Evolutionary conservation across 30 jellyfish, hydroid and myxozoan species (phyloP).

Genomic region (Nemopilema nomurai): DNA sequence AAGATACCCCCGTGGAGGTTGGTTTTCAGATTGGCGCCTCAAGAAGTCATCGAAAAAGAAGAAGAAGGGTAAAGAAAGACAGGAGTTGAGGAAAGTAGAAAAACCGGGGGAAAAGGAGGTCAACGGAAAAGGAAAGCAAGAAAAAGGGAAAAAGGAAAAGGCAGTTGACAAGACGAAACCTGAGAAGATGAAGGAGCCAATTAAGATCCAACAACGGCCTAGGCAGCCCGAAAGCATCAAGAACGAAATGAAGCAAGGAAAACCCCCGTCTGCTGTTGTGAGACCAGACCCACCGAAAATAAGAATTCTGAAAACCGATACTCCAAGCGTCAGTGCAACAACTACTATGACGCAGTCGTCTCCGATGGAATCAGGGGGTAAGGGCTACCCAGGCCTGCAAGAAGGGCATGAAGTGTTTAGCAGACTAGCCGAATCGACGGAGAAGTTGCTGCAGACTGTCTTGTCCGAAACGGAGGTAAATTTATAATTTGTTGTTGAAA

Average conservation of each 20-base stretch:
- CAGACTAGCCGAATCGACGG: slow-evolving; percentile 93
- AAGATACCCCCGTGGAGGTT: slow-evolving; percentile 18
- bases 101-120: slow-evolving; percentile 8
- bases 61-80: slow-evolving; percentile 64
- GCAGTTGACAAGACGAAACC: slow-evolving; percentile 18
- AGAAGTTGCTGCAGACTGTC: slow-evolving; percentile 88
- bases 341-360: slow-evolving; percentile 70
- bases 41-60: slow-evolving; percentile 64
- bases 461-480: slow-evolving; percentile 92
- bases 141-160: slow-evolving; percentile 26
- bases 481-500: too few relatives aligned
- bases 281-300: slow-evolving; percentile 74
- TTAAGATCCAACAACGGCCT: slow-evolving; percentile 68
- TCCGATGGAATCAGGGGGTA: slow-evolving; percentile 62
- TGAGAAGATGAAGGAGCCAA: slow-evolving; percentile 65
- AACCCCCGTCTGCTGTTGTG: slow-evolving; percentile 6
- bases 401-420: slow-evolving; percentile 85
- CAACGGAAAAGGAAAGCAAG: slow-evolving; percentile 7
- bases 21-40: slow-evolving; percentile 43
- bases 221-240: slow-evolving; percentile 36
- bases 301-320: slow-evolving; percentile 61
- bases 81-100: slow-evolving; percentile 14
- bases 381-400: slow-evolving; percentile 61
- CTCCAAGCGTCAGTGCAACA: slow-evolving; percentile 56
- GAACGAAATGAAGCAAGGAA: slow-evolving; percentile 16